A percentile compares a stretch with the other conserved stretches of the same genome.
Conservation (phyloP, 2,888 invertebrate species). For the Platycnemis pennipes region DNA sequence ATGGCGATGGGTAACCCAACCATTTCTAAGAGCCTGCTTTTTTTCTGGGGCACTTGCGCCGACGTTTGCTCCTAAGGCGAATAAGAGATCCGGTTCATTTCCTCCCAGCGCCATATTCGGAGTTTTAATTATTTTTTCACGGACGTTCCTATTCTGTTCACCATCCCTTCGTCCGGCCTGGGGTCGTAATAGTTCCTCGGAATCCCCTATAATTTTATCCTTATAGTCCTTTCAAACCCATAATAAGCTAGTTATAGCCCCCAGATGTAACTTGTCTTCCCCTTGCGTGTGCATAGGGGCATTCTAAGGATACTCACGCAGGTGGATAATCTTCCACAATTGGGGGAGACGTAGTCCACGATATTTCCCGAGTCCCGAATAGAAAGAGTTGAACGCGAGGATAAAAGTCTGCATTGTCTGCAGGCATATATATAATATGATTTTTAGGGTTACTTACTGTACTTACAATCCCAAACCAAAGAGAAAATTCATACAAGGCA, state of each 20-base stretch:
- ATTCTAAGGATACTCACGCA: background rate
- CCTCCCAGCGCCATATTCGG: background rate
- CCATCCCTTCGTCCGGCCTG: background rate
- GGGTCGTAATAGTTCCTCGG: background rate
- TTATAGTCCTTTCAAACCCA: background rate
- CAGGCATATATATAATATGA: no score
- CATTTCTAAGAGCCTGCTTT: background rate
- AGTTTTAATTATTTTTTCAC: constrained; percentile 14
- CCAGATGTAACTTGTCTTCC: background rate
- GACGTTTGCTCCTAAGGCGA: background rate
- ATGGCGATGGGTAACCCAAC: background rate
- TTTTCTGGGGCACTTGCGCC: background rate
- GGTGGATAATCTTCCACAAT: background rate
- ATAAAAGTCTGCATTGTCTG: no score
- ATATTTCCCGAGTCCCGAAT: no score
- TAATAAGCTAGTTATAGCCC: background rate
- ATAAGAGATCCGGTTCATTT: constrained; percentile 17
- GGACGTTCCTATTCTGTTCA: background rate
- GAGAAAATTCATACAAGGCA: no score
- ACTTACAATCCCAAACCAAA: no score
- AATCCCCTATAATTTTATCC: constrained; percentile 7
- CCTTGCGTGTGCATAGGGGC: background rate
- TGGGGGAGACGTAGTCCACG: background rate
- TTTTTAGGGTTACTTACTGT: no score
- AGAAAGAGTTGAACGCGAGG: no score